Evolutionary conservation across 2,888 invertebrate species (phyloP).

Genomic region (Thalpophila matura): DNA sequence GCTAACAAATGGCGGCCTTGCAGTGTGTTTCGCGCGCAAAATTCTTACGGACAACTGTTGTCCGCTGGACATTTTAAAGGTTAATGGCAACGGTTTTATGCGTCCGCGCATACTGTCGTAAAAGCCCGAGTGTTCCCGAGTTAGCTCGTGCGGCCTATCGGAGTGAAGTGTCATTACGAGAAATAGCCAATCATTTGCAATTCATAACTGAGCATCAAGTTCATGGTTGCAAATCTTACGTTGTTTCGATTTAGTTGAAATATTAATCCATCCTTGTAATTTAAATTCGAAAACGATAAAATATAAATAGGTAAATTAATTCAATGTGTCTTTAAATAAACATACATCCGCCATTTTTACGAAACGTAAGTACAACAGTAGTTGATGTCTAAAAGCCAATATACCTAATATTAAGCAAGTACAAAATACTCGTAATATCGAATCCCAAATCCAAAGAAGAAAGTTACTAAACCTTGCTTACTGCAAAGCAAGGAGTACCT

Average conservation of each 20-base stretch:
- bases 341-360: neutral
- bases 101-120: conserved; percentile 75
- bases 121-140: conserved; percentile 62
- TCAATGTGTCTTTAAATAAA: neutral
- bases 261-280: conserved; percentile 36
- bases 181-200: conserved; percentile 50
- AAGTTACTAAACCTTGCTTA: too few species aligned
- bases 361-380: neutral
- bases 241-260: conserved; percentile 9
- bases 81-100: conserved; percentile 77
- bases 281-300: conserved; percentile 26
- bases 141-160: conserved; percentile 41
- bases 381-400: too few species aligned
- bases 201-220: conserved; percentile 48
- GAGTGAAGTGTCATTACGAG: conserved; percentile 44
- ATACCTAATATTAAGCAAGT: too few species aligned
- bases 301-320: too few species aligned
- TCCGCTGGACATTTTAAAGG: too few species aligned
- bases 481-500: too few species aligned
- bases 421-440: too few species aligned
- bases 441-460: too few species aligned
- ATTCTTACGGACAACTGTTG: too few species aligned
- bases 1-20: too few species aligned
- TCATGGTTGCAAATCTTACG: conserved; percentile 36
- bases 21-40: too few species aligned